Conservation (phyloP, 1,140 invertebrate species). For the Pectinophora gossypiella region DNA sequence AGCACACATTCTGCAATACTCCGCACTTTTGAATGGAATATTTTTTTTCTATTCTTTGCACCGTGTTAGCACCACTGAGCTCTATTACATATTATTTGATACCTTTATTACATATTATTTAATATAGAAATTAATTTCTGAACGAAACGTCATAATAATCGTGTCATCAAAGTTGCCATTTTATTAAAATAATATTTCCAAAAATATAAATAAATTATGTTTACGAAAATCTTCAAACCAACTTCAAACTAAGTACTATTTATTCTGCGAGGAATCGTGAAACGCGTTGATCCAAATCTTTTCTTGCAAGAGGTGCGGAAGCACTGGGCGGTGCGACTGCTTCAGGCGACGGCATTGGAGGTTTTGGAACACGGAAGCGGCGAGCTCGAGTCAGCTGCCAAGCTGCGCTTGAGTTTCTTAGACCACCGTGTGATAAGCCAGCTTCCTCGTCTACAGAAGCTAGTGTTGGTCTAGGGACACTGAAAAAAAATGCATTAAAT, state of each 20-base stretch:
- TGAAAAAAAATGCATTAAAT: conserved; percentile 17
- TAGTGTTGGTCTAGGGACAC: conserved; percentile 35
- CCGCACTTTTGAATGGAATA: no score
- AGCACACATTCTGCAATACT: no score
- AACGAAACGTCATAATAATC: no score
- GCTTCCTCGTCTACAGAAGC: conserved; percentile 33
- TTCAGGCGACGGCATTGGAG: conserved; percentile 34
- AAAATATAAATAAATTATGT: no score
- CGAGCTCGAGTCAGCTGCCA: conserved; percentile 60
- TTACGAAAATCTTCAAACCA: no score
- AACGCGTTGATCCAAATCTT: conserved; percentile 51
- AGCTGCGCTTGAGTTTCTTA: conserved; percentile 38
- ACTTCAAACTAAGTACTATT: not conserved
- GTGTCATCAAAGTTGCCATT: no score
- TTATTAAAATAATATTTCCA: no score
- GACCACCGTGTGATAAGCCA: conserved; percentile 23
- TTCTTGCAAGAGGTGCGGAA: conserved; percentile 37
- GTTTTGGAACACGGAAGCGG: conserved; percentile 45
- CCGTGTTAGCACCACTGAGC: no score
- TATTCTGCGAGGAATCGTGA: conserved; percentile 34
- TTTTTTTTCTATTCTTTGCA: no score
- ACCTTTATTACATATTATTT: no score
- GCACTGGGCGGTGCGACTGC: conserved; percentile 35
- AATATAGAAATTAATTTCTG: no score
- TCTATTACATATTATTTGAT: no score